Conservation (phyloP, 1,140 invertebrate species). For the Agrilus planipennis region DNA sequence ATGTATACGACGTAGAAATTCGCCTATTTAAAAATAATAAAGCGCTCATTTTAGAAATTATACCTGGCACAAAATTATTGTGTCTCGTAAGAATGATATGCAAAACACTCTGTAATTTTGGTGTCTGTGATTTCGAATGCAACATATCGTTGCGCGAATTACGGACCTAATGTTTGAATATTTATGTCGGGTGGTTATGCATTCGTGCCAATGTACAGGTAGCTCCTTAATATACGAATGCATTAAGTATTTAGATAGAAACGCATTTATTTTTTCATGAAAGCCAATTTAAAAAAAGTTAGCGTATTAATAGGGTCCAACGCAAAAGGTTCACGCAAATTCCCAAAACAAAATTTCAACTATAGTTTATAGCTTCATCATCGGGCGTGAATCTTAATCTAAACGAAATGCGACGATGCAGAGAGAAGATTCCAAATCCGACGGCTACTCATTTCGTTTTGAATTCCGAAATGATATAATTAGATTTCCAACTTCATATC, state of each 20-base stretch:
- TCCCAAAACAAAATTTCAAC: too few relatives aligned
- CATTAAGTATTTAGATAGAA: too few relatives aligned
- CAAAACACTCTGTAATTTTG: constrained; percentile 31
- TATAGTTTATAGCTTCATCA: too few relatives aligned
- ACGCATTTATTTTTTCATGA: constrained; percentile 4
- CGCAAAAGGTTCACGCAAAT: too few relatives aligned
- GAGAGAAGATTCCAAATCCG: too few relatives aligned
- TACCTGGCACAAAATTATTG: constrained; percentile 29
- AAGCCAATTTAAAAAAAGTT: constrained; percentile 2
- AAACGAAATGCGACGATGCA: too few relatives aligned
- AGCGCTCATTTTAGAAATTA: constrained; percentile 22
- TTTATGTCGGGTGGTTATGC: constrained; percentile 28
- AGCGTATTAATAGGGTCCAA: too few relatives aligned
- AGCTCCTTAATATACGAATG: constrained; percentile 11
- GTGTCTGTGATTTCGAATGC: constrained; percentile 24
- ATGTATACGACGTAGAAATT: constrained; percentile 12
- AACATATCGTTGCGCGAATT: constrained; percentile 22
- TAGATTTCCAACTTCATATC: too few relatives aligned
- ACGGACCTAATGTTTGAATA: constrained; percentile 24
- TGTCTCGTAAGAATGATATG: constrained; percentile 31
- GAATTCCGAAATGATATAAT: too few relatives aligned
- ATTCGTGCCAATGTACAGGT: constrained; percentile 25
- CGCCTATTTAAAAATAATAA: constrained; percentile 3
- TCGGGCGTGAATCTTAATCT: not conserved
- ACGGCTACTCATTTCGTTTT: too few relatives aligned